Conservation (phyloP, 2,888 invertebrate species). For the Chalcis sispes region DNA sequence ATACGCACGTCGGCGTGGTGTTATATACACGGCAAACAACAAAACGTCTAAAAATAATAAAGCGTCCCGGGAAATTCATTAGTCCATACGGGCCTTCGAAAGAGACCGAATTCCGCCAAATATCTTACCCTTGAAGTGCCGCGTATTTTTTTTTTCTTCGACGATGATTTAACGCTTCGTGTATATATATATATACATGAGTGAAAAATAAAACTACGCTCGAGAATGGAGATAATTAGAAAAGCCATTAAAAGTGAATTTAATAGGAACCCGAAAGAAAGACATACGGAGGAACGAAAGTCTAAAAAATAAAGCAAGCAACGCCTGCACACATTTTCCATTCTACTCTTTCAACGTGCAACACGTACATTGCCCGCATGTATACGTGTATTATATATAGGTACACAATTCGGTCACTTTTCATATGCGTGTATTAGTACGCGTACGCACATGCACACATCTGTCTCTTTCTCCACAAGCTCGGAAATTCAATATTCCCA, state of each 20-base stretch:
- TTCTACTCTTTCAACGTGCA: no score
- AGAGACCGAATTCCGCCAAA: conserved; percentile 20
- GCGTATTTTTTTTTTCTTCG: not conserved
- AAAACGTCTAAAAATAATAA: conserved; percentile 13
- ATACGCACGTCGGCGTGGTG: not conserved
- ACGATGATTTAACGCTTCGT: not conserved
- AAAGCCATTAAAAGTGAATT: conserved; percentile 35
- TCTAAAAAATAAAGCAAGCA: not conserved
- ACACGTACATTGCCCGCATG: no score
- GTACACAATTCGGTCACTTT: no score
- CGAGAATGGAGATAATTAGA: conserved; percentile 26
- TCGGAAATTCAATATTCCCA: conserved; percentile 46
- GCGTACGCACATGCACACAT: not conserved
- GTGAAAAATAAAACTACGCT: not conserved
- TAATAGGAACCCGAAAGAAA: not conserved
- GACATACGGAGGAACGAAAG: no score
- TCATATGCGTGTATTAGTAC: no score
- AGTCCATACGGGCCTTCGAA: conserved; percentile 7
- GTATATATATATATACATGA: not conserved
- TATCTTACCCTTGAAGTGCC: not conserved
- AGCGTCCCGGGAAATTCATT: conserved; percentile 24
- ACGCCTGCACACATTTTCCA: not conserved
- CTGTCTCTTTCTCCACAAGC: not conserved
- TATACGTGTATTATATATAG: not conserved
- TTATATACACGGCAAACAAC: conserved; percentile 25